Conservation (phyloP, 1,140 invertebrate species). For the Medauroidea extradentata region DNA sequence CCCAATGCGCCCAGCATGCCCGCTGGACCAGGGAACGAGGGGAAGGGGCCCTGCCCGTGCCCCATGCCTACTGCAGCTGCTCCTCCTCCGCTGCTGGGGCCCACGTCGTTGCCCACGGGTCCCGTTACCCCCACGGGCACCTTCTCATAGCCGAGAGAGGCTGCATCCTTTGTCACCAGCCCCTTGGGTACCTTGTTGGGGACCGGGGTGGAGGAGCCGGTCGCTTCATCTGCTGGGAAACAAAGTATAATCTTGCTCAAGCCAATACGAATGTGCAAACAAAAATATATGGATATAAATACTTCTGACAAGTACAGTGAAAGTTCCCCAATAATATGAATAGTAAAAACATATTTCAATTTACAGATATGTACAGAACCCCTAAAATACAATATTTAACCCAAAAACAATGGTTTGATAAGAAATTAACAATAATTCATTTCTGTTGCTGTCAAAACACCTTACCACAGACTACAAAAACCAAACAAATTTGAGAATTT, state of each 20-base stretch:
- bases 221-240: constrained; percentile 33
- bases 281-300: no score
- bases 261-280: not conserved
- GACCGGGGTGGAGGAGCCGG: not conserved
- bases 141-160: constrained; percentile 48
- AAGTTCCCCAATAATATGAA: not conserved
- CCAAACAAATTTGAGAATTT: no score
- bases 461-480: no score
- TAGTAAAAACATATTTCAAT: not conserved
- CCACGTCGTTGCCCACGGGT: constrained; percentile 12
- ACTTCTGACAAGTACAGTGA: no score
- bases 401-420: no score
- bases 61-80: constrained; percentile 30
- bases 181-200: constrained; percentile 46
- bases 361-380: not conserved
- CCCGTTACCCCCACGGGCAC: constrained; percentile 40
- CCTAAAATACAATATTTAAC: no score
- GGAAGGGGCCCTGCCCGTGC: constrained; percentile 19
- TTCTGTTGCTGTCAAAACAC: no score
- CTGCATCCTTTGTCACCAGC: constrained; percentile 46
- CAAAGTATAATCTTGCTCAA: not conserved
- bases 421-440: no score
- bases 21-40: constrained; percentile 11
- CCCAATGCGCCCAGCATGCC: constrained; percentile 14
- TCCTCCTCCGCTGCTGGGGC: constrained; percentile 32